Conservation (phyloP, 2,797 vertebrate species). For the Pelobates cultripes region DNA sequence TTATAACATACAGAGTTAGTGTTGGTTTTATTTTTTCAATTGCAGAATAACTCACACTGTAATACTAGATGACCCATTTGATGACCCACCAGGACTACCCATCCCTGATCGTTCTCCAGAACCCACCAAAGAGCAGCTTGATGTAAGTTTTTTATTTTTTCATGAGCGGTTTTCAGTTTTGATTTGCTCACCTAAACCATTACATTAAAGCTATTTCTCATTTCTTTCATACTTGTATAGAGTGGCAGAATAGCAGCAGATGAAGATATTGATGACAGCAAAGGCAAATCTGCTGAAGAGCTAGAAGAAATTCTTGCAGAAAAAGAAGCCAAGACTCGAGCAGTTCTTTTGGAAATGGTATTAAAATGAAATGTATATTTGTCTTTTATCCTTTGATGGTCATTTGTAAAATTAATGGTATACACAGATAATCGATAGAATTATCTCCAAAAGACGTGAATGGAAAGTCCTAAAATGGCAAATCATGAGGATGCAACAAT, state of each 20-base stretch:
- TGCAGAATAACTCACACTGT: slow-evolving; percentile 95
- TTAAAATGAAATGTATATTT: background rate
- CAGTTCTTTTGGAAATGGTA: slow-evolving; percentile 97
- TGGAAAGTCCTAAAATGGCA: too few relatives aligned
- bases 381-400: too few relatives aligned
- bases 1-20: background rate
- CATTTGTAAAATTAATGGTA: too few relatives aligned
- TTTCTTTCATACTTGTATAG: slow-evolving; percentile 67
- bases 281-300: slow-evolving; percentile 84
- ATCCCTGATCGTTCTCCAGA: slow-evolving; percentile 92
- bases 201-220: background rate
- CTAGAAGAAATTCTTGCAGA: slow-evolving; percentile 90
- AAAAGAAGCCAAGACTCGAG: slow-evolving; percentile 94
- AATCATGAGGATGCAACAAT: too few relatives aligned
- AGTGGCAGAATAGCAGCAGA: slow-evolving; percentile 96
- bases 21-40: slow-evolving; percentile 30
- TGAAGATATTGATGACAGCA: slow-evolving; percentile 87
- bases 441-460: too few relatives aligned
- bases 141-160: slow-evolving; percentile 73
- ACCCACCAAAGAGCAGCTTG: slow-evolving; percentile 89
- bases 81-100: slow-evolving; percentile 86
- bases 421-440: too few relatives aligned
- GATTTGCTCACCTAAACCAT: background rate
- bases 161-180: background rate
- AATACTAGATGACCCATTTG: slow-evolving; percentile 93